Percentiles rank a stretch among this genome's conserved stretches.
phyloP scores from a whole-genome alignment of 2,888 invertebrate genomes.

The Chrysotoxum bicinctum region DNA sequence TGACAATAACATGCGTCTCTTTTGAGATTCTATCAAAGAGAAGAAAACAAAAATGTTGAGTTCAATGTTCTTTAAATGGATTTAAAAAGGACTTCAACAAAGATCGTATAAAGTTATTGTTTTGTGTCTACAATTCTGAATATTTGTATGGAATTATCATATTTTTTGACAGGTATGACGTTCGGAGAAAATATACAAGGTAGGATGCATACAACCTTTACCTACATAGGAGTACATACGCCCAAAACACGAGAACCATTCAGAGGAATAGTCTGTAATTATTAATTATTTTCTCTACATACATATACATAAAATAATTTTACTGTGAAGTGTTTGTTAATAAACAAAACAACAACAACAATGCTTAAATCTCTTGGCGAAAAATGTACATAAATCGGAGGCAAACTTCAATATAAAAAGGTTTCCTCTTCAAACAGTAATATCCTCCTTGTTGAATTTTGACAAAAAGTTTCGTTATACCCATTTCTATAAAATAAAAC shows the following conservation, averaged over 20 bases:
- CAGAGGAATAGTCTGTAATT: background rate
- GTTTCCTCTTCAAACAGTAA: background rate
- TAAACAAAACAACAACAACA: background rate
- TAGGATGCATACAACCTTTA: background rate
- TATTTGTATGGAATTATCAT: background rate
- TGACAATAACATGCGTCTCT: conserved; percentile 6
- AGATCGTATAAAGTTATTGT: conserved; percentile 2
- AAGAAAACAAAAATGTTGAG: background rate
- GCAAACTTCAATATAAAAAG: background rate
- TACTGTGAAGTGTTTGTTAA: background rate
- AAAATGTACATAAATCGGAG: background rate
- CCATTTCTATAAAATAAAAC: too few relatives aligned
- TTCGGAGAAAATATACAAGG: background rate
- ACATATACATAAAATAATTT: too few relatives aligned
- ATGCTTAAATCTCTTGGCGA: background rate
- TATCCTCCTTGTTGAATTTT: background rate
- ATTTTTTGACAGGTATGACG: conserved; percentile 5
- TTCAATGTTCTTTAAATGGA: conserved; percentile 4
- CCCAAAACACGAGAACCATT: background rate
- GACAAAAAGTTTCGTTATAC: too few relatives aligned
- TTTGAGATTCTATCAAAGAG: background rate
- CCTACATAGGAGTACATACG: too few relatives aligned
- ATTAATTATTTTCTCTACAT: background rate
- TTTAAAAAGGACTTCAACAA: conserved; percentile 9
- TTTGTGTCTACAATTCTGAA: conserved; percentile 5